Percentiles rank a stretch among this genome's conserved stretches.
phyloP scores from a whole-genome alignment of 1,140 invertebrate species.

The Pseudomyrmex dendroicus region DNA sequence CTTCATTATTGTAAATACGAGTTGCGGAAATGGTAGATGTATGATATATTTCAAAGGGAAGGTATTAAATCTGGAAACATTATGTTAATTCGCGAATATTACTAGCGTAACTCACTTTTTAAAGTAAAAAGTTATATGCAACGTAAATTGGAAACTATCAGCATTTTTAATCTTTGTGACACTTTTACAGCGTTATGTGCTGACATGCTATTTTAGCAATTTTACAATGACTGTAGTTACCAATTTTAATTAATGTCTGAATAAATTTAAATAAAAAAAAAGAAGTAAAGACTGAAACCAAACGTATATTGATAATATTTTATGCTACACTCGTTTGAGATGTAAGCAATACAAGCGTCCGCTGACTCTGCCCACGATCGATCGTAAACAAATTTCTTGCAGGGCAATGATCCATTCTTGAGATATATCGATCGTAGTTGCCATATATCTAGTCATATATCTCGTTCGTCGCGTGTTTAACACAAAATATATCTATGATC shows the following conservation, averaged over 20 bases:
- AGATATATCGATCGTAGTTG: slow-evolving; percentile 33
- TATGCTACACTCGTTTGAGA: not conserved
- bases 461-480: not conserved
- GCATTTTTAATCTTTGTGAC: not conserved
- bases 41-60: not conserved
- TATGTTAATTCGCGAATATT: slow-evolving; percentile 38
- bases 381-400: slow-evolving; percentile 65
- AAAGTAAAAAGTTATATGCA: no score
- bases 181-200: not conserved
- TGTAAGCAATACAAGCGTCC: not conserved
- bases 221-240: not conserved
- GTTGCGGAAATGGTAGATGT: slow-evolving; percentile 3
- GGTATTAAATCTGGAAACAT: slow-evolving; percentile 21
- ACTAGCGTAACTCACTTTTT: not conserved
- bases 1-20: slow-evolving; percentile 26
- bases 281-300: not conserved
- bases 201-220: not conserved
- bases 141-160: not conserved
- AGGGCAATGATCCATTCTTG: slow-evolving; percentile 50
- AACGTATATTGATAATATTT: not conserved
- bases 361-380: slow-evolving; percentile 18
- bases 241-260: not conserved
- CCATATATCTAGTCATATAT: slow-evolving; percentile 6
- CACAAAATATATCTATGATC: not conserved
- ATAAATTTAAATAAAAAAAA: not conserved